These are phyloP conservation scores for Perdita meconis DNA, from an alignment of 2,888 invertebrate species.

Conservation along the genomic window DNA sequence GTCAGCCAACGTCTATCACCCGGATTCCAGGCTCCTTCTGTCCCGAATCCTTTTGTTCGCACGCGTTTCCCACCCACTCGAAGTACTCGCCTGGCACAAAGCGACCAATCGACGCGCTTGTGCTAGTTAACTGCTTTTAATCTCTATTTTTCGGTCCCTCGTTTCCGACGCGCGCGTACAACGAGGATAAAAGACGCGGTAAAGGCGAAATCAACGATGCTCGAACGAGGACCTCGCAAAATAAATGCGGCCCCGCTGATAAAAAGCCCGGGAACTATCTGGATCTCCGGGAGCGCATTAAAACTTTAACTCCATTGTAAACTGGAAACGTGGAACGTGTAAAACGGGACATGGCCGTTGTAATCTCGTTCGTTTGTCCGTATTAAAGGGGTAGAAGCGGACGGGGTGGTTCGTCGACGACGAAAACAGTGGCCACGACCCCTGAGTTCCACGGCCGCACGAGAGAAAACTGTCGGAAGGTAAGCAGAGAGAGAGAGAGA, in stretches of 20 bases:
- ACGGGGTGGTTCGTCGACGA: background rate
- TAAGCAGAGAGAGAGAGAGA: background rate
- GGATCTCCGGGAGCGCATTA: background rate
- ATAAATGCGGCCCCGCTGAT: background rate
- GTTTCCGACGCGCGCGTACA: too few species aligned
- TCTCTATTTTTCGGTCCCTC: too few species aligned
- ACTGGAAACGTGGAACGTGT: background rate
- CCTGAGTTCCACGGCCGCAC: background rate
- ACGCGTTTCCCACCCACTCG: background rate
- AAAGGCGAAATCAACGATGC: too few species aligned
- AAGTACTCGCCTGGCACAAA: background rate
- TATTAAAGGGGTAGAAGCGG: background rate
- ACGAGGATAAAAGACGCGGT: too few species aligned
- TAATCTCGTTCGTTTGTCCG: constrained; percentile 13
- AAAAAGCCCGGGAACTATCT: too few species aligned
- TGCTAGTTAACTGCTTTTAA: background rate
- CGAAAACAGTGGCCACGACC: constrained; percentile 16
- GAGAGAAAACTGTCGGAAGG: constrained; percentile 19
- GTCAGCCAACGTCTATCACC: background rate
- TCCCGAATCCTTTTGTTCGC: background rate
- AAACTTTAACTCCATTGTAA: constrained; percentile 10
- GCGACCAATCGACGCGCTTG: background rate
- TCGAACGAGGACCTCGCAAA: background rate
- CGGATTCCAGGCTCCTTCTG: background rate
- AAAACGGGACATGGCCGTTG: constrained; percentile 1